These are phyloP conservation scores for Dicentrarchus labrax DNA, from an alignment of 2,113 vertebrate species.

Conservation along the genomic window DNA sequence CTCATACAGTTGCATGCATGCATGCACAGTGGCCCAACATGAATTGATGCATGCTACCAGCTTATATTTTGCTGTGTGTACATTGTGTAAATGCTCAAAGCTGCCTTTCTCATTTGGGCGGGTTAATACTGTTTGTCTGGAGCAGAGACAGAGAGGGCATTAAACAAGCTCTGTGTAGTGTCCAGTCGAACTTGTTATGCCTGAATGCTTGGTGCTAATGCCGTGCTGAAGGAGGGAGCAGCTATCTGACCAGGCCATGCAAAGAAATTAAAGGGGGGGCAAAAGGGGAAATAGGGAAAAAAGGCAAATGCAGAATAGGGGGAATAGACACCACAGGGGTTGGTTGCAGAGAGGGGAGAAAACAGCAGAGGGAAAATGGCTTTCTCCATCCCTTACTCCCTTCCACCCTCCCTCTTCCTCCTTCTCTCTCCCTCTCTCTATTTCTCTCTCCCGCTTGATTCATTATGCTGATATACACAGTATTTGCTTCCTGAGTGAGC, in stretches of 20 bases:
- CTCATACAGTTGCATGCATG: slow-evolving; percentile 56
- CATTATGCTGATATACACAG: slow-evolving; percentile 90
- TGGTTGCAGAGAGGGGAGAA: slow-evolving; percentile 71
- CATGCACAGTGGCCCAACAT: slow-evolving; percentile 53
- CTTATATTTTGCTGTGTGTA: slow-evolving; percentile 30
- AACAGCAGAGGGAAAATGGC: slow-evolving; percentile 80
- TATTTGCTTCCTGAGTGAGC: slow-evolving; percentile 86
- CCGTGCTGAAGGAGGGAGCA: slow-evolving; percentile 6
- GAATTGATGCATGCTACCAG: slow-evolving; percentile 43
- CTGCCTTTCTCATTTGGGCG: slow-evolving; percentile 14
- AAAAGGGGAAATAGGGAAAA: not conserved
- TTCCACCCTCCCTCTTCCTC: slow-evolving; percentile 43
- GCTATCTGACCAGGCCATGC: slow-evolving; percentile 52
- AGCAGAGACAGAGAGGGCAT: slow-evolving; percentile 11
- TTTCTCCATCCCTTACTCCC: slow-evolving; percentile 71
- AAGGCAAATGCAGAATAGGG: slow-evolving; percentile 60
- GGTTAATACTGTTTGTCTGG: slow-evolving; percentile 27
- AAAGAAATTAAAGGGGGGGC: slow-evolving; percentile 17
- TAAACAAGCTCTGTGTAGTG: slow-evolving; percentile 15
- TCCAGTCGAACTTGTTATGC: not conserved
- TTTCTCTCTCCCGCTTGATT: slow-evolving; percentile 81
- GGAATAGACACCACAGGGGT: slow-evolving; percentile 73
- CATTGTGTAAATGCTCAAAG: slow-evolving; percentile 23
- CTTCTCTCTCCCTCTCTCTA: slow-evolving; percentile 42
- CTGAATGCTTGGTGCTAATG: slow-evolving; percentile 29